phyloP scores from a whole-genome alignment of 2,113 vertebrate species.

The Bubo scandiacus region DNA sequence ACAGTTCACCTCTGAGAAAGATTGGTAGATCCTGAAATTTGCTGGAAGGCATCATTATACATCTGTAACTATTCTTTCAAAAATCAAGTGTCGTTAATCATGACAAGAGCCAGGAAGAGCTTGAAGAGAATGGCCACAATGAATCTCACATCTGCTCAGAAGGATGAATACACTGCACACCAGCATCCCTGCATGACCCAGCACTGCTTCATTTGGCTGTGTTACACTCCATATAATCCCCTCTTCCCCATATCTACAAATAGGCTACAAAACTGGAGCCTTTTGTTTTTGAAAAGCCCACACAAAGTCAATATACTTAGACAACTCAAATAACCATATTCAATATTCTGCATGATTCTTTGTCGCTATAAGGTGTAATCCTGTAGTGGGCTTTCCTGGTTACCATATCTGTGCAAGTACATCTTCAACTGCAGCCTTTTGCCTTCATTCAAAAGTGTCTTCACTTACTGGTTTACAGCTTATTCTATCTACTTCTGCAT shows the following conservation, averaged over 20 bases:
- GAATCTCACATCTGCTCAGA: neutral
- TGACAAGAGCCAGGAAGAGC: neutral
- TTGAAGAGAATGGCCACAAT: neutral
- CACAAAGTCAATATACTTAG: neutral
- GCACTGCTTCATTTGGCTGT: neutral
- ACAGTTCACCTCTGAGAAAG: conserved; percentile 49
- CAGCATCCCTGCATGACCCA: neutral
- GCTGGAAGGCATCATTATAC: conserved; percentile 2
- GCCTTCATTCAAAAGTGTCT: neutral
- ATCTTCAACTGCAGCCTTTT: neutral
- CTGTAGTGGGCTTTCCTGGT: neutral
- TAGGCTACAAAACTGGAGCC: neutral
- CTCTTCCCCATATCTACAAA: neutral
- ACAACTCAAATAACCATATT: neutral
- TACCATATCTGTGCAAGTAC: neutral
- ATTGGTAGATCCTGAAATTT: neutral
- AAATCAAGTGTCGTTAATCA: conserved; percentile 33
- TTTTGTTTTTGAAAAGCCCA: neutral
- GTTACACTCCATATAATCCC: neutral
- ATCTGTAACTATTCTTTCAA: neutral
- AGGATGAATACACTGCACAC: neutral
- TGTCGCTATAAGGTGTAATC: neutral
- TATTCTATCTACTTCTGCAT: neutral
- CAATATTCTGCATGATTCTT: neutral
- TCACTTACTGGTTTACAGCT: neutral